Conservation (phyloP, 2,888 invertebrate species). For the Autographa gamma region DNA sequence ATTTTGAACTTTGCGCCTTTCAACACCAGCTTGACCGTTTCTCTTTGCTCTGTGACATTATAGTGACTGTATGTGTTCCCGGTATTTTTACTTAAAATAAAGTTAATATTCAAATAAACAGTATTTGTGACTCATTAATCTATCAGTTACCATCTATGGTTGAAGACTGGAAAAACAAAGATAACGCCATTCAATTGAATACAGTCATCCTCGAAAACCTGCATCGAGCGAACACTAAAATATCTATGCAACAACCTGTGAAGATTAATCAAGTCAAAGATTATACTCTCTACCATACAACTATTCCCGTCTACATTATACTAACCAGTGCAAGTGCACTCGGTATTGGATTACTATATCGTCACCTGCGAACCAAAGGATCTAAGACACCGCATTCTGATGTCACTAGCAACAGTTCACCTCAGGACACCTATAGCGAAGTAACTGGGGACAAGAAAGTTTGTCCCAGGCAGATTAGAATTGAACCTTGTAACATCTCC, state of each 20-base stretch:
- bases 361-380: neutral
- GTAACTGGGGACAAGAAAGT: neutral
- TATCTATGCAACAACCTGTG: slow-evolving; percentile 11
- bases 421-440: neutral
- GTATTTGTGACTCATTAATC: too few relatives aligned
- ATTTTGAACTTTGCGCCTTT: too few relatives aligned
- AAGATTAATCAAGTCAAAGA: neutral
- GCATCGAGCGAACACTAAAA: slow-evolving; percentile 14
- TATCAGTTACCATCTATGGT: neutral
- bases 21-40: too few relatives aligned
- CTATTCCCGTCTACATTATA: slow-evolving; percentile 27
- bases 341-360: neutral
- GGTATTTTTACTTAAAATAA: too few relatives aligned
- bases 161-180: neutral
- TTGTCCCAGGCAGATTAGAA: neutral
- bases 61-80: too few relatives aligned
- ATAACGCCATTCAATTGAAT: slow-evolving; percentile 11
- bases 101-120: too few relatives aligned
- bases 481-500: slow-evolving; percentile 6
- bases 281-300: slow-evolving; percentile 30
- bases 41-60: too few relatives aligned
- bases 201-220: slow-evolving; percentile 22
- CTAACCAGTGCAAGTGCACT: slow-evolving; percentile 17
- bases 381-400: neutral
- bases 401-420: neutral